Base-by-base conservation (phyloP, 2,113 vertebrate genomes). In the Eclectus roratus region DNA sequence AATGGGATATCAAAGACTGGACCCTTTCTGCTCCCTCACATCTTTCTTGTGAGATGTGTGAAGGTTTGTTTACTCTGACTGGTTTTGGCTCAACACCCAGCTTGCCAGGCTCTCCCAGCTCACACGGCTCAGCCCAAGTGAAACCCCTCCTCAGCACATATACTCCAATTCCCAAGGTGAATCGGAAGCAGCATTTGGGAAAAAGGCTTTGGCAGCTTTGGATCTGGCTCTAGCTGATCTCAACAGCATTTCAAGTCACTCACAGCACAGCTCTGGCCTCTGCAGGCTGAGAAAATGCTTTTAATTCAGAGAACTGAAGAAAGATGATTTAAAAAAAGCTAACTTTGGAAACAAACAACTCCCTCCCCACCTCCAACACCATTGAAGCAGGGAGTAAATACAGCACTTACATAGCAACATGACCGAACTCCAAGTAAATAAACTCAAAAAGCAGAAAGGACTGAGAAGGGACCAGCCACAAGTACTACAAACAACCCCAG, bases 251-350 rank as follows among this genome's bases (percentile, higher is more conserved):
- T 80, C 46, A 63, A 87, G 49, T 10, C 33, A 27, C 31, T 65
- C 66, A 68, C 56, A 81, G 93, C 0, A 0, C 0, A 4, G 63
- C 18, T 72, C 63, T 80, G 39, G 65, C 61, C 61, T 85, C 63
- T 2, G 7, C 73, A 53, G 33, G 46, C 46, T 72, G 20, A 76
- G 24, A 69, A 80, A 76, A 35, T 14, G 25, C 31, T 72, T 71
- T 65, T 17, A 25, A 28, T 88, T 69, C 64, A 61, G 39, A 71
- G 18, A 78, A 47, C 9, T 1, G 7, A 60, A 78, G 69, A 50
- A 74, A 23, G 10, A 39, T 5, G 1, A 27, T 18, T 84, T 29
- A 0, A 13, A 71, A 80, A 55, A 55, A 2, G 0, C 29, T 37
- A 46, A 25, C 73, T 79, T 87, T 3, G 52, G 19, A 78, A 86